Conservation (phyloP, 2,888 invertebrate species). For the Oscheius sp. region DNA sequence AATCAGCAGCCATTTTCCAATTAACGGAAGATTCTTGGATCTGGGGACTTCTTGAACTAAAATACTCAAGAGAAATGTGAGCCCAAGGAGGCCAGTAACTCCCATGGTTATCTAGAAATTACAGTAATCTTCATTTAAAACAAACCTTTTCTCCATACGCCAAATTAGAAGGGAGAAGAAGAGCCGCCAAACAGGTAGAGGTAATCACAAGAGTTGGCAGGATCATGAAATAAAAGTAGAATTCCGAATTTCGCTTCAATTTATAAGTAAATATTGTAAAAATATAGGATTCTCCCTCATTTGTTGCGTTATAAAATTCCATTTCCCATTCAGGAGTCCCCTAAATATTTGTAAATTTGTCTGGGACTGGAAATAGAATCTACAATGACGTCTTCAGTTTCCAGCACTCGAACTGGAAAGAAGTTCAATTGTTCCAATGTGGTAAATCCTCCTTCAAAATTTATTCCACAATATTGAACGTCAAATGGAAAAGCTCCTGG, state of each 20-base stretch:
- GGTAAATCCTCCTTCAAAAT: background rate
- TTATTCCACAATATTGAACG: background rate
- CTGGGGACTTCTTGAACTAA: constrained; percentile 3
- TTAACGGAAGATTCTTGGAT: constrained; percentile 10
- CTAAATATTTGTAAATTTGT: too few species aligned
- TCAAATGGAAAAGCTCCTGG: constrained; percentile 17
- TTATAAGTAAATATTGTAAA: background rate
- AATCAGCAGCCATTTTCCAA: constrained; percentile 17
- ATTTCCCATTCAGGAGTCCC: constrained; percentile 20
- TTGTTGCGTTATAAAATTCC: background rate
- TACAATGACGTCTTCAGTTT: too few species aligned
- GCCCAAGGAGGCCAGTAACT: background rate
- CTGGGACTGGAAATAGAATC: too few species aligned
- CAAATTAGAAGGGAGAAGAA: constrained; percentile 11
- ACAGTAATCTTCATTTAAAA: too few species aligned
- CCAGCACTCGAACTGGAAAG: too few species aligned
- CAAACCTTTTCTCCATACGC: background rate
- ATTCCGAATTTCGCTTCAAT: background rate
- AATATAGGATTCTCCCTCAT: too few species aligned
- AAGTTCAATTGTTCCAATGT: too few species aligned
- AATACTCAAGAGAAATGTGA: constrained; percentile 1
- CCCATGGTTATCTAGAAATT: constrained; percentile 7
- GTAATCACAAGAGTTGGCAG: background rate
- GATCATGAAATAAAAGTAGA: constrained; percentile 13
- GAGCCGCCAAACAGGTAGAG: background rate